Conservation (phyloP, 2,888 invertebrate genomes). For the Tenthredo livida region DNA sequence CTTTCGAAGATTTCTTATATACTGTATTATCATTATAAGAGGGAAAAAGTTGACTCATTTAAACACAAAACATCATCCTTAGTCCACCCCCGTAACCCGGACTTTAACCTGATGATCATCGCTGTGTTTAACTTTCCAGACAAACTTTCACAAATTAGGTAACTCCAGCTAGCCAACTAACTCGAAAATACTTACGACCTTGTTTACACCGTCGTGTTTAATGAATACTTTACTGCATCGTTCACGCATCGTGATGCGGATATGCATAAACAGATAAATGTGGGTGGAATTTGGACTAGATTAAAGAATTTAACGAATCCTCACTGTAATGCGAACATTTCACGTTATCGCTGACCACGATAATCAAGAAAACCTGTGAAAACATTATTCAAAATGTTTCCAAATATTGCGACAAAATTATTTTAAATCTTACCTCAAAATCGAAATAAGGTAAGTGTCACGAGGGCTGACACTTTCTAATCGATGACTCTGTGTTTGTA, state of each 20-base stretch:
- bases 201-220: neutral
- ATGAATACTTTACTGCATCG: neutral
- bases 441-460: neutral
- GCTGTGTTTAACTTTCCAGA: neutral
- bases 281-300: neutral
- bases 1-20: neutral
- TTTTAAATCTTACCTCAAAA: neutral
- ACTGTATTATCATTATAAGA: neutral
- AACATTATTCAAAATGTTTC: neutral
- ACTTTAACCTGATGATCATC: neutral
- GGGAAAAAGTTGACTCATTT: slow-evolving; percentile 30
- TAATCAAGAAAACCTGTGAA: neutral
- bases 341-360: too few relatives aligned
- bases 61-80: neutral
- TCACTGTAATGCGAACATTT: too few relatives aligned
- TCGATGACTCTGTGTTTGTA: neutral
- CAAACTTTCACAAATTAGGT: slow-evolving; percentile 15
- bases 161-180: neutral
- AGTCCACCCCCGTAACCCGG: neutral
- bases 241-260: neutral
- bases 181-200: neutral
- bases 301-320: neutral
- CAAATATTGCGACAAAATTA: neutral
- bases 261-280: neutral
- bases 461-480: neutral